A percentile compares a stretch with the other conserved stretches of the same genome.
phyloP scores from a whole-genome alignment of 2,888 invertebrate genomes.

The Agrochola litura region DNA sequence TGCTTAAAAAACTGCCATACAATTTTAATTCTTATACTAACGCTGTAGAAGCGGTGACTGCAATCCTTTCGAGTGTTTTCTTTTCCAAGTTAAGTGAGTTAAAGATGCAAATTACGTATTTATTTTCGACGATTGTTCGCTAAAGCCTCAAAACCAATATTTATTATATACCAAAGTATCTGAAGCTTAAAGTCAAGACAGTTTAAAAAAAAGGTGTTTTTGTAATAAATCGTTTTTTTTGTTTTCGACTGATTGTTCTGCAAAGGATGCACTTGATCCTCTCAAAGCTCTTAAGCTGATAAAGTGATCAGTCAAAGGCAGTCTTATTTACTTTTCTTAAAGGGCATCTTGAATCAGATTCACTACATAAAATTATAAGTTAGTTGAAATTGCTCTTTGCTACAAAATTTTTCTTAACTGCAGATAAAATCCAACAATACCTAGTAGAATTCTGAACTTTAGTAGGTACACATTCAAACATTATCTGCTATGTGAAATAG shows the following conservation, averaged over 20 bases:
- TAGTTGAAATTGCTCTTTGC: neutral
- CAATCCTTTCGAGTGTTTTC: conserved; percentile 31
- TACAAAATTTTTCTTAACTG: neutral
- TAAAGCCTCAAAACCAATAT: conserved; percentile 68
- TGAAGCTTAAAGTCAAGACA: conserved; percentile 17
- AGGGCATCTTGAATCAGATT: neutral
- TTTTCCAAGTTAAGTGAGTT: conserved; percentile 53
- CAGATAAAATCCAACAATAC: no score
- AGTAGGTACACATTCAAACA: neutral
- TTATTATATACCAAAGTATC: conserved; percentile 45
- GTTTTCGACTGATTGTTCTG: neutral
- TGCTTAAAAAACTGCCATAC: neutral
- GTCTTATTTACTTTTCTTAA: neutral
- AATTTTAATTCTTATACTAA: conserved; percentile 36
- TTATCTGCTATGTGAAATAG: neutral
- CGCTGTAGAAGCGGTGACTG: conserved; percentile 7
- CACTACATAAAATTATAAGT: neutral
- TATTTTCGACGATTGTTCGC: conserved; percentile 56
- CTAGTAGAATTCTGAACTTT: neutral
- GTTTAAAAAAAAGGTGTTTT: neutral
- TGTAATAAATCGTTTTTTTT: neutral
- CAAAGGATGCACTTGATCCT: neutral
- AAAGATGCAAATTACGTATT: conserved; percentile 60
- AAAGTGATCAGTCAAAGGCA: neutral
- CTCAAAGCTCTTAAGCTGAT: neutral